Base-by-base conservation (phyloP, 2,888 invertebrate genomes). In the Pandemis corylana region DNA sequence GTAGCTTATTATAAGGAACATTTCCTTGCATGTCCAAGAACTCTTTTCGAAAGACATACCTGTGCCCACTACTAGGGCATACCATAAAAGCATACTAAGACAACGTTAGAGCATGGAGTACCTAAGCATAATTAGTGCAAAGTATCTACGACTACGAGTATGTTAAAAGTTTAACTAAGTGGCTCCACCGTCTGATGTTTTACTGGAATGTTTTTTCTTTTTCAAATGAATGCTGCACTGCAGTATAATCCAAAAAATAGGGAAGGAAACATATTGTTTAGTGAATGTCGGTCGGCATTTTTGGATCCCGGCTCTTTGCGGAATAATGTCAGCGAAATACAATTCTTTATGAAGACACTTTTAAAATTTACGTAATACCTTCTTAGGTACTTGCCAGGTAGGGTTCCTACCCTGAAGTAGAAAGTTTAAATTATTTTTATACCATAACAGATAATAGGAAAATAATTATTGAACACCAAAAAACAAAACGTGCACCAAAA, bases 211-310 rank as follows among this genome's bases (percentile, higher is more conserved):
- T 83, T 85, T 83, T 81, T 83, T 82, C 85, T 82, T 82, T 85
- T 85, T 80, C 78, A 78, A 80, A 82, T 77, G 78, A 83, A 85
- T 83, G 80, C 80, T 79, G 86, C 90, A 88, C 78, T 87, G 88
- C 88, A 85, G 87, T 76, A 81, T 79, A 78, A 79, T 82, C 79
- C 78, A 79, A 79, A 80, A 79, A 84, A 84, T 79, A 76, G 80
- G 80, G 81, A 80, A 82, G 81, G 82, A 79, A 81, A 71, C 76
- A 66, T 77, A 85, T 84, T 67, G 67, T 84, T 84, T 79, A 81
- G 81, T 79, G 81, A 84, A 84, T 81, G 82, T 76, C 76, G 78
- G 82, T 76, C 76, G 78, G 80, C 81, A 78, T 82, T 81, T 83
- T 80, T 76, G 78, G 77, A 76, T 78, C 78, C 77, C 72, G 77